Percentiles rank a stretch among this genome's conserved stretches.
phyloP scores from a whole-genome alignment of 1,140 invertebrate genomes.

The Anagrus nilaparvatae region DNA sequence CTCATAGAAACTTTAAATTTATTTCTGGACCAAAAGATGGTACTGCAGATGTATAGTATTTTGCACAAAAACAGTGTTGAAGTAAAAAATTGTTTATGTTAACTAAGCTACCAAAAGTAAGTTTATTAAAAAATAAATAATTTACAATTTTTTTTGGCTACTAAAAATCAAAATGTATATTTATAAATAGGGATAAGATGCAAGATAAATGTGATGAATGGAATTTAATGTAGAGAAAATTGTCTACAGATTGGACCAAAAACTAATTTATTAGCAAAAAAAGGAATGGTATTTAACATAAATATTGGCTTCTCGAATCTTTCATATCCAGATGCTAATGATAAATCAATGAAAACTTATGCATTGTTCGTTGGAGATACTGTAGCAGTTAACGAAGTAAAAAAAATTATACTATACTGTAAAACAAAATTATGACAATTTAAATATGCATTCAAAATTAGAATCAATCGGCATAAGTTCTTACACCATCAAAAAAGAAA shows the following conservation, averaged over 20 bases:
- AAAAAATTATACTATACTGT: not conserved
- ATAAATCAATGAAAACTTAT: slow-evolving; percentile 82
- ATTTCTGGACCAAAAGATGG: slow-evolving; percentile 95
- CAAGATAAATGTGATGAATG: too few species aligned
- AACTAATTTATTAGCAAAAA: slow-evolving; percentile 68
- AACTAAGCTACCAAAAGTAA: slow-evolving; percentile 54
- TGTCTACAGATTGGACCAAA: slow-evolving; percentile 87
- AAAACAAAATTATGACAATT: slow-evolving; percentile 1
- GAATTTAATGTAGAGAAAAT: slow-evolving; percentile 95
- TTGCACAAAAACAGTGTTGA: slow-evolving; percentile 81
- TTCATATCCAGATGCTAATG: slow-evolving; percentile 68
- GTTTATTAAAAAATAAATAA: slow-evolving; percentile 9
- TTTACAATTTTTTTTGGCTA: not conserved
- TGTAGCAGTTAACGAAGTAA: slow-evolving; percentile 81
- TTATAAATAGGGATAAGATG: slow-evolving; percentile 39
- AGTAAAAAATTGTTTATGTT: slow-evolving; percentile 65
- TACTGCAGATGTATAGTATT: slow-evolving; percentile 86
- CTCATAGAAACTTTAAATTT: slow-evolving; percentile 72
- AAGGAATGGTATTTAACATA: slow-evolving; percentile 96
- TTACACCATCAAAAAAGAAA: slow-evolving; percentile 92
- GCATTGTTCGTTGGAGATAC: slow-evolving; percentile 96
- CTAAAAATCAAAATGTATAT: not conserved
- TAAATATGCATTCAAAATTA: slow-evolving; percentile 27
- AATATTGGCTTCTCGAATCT: slow-evolving; percentile 90
- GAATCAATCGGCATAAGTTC: slow-evolving; percentile 67